phyloP scores from a whole-genome alignment of 1,140 invertebrate species.

The Rhopalosiphum maidis region DNA sequence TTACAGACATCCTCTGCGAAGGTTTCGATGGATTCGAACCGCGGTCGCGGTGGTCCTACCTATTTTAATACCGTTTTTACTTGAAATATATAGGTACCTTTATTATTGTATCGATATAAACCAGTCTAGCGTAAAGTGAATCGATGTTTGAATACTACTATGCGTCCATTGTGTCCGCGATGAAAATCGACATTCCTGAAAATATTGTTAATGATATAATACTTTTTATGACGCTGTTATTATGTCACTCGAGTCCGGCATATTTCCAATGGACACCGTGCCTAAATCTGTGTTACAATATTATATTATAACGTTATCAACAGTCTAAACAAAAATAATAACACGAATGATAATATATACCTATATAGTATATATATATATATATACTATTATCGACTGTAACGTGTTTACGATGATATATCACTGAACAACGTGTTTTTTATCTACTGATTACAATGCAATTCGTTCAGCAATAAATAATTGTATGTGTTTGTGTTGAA shows the following conservation, averaged over 20 bases:
- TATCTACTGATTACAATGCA: neutral
- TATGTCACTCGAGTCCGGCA: neutral
- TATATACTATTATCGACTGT: neutral
- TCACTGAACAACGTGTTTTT: neutral
- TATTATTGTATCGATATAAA: neutral
- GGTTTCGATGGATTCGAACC: neutral
- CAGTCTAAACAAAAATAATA: neutral
- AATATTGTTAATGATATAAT: slow-evolving; percentile 22
- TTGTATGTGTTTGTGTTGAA: neutral
- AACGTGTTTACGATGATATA: neutral
- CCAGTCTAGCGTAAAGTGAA: slow-evolving; percentile 13
- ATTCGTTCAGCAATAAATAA: slow-evolving; percentile 2
- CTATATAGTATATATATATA: too few species aligned
- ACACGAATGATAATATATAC: too few species aligned
- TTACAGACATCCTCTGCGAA: neutral
- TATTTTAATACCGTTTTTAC: neutral
- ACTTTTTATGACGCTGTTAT: neutral
- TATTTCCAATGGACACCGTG: neutral
- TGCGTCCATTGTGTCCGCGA: neutral
- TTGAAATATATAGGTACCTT: neutral
- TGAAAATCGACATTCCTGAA: neutral
- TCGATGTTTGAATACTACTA: neutral
- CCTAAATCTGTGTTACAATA: neutral
- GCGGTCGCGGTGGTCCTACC: neutral
- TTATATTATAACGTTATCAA: neutral